Base-by-base conservation (phyloP, 2,113 vertebrate genomes). In the Chionomys nivalis region DNA sequence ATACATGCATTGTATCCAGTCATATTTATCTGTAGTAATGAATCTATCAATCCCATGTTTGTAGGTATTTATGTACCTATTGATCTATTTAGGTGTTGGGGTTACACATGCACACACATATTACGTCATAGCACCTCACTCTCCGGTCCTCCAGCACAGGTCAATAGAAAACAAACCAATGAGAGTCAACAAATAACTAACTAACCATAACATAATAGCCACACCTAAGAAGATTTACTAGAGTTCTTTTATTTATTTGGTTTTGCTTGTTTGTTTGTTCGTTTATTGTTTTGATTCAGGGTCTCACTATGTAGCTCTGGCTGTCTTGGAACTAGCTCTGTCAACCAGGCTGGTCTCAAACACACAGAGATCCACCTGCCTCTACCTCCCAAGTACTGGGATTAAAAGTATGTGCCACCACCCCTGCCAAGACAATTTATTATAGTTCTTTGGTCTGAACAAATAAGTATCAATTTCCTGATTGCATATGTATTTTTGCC, bases 211-310 rank as follows among this genome's bases (percentile, higher is more conserved):
- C 28, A 87, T 21, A 14, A 72, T 61, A 63, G 78, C 7, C 21
- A 76, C 33, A 87, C 14, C 89, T 95, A 85, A 92, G 83, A 76
- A 94, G 68, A 63, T 92, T 66, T 94, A 63, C 55, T 90, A 14
- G n/a, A 79, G n/a, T 21, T 66, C 63, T 68, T 13, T 68, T 36
- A 68, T 33, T 68, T 68, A 68, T 68, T 36, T 68, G 66, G 7
- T 68, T 68, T 16, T 68, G 66, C 26, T 82, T 82, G 21, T 6
- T 58, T 5, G 17, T 58, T 58, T 19, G 17, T 58, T 58, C 17
- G 63, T 66, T 66, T 55, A 16, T 55, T 78, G 78, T 49, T 63
- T 61, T 63, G 36, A 72, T 28, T 83, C 23, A 63, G 13, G 26
- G 23, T 39, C 23, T 61, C 7, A 42, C 79, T 83, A 28, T 63